Conservation (phyloP, 2,888 invertebrate species). For the Chymomyza procnemis region DNA sequence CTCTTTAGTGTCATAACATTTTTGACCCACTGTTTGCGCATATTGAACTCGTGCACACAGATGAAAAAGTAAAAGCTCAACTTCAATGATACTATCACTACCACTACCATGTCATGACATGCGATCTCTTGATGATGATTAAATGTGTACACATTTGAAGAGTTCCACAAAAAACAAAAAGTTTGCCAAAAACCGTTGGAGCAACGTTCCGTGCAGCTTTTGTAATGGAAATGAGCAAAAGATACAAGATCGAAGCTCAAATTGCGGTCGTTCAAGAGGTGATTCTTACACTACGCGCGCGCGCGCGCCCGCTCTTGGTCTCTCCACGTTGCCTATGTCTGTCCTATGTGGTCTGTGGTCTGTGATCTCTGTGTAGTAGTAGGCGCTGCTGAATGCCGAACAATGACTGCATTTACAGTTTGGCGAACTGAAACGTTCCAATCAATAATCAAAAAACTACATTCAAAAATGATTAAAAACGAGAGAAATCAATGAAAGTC, state of each 20-base stretch:
- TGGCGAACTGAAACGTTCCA: neutral
- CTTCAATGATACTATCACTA: too few relatives aligned
- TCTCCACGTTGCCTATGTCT: too few relatives aligned
- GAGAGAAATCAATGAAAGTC: conserved; percentile 67
- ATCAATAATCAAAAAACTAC: conserved; percentile 27
- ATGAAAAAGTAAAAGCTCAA: too few relatives aligned
- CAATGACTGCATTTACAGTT: conserved; percentile 7
- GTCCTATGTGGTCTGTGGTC: neutral
- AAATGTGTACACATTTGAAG: neutral
- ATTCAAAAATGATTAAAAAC: conserved; percentile 57
- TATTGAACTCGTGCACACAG: too few relatives aligned
- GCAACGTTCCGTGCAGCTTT: conserved; percentile 38
- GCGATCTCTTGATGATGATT: neutral
- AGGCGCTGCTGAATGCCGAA: neutral
- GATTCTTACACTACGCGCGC: too few relatives aligned
- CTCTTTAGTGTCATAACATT: too few relatives aligned
- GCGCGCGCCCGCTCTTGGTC: too few relatives aligned
- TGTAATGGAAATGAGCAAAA: conserved; percentile 50
- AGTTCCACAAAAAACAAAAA: conserved; percentile 13
- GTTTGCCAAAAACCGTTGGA: conserved; percentile 58
- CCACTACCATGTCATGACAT: too few relatives aligned
- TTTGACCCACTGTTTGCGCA: too few relatives aligned
- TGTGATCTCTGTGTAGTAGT: neutral
- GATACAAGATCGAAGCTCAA: neutral
- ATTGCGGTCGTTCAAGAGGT: neutral